Conservation (phyloP, 2,888 invertebrate species). For the Lasioglossum pauxillum region DNA sequence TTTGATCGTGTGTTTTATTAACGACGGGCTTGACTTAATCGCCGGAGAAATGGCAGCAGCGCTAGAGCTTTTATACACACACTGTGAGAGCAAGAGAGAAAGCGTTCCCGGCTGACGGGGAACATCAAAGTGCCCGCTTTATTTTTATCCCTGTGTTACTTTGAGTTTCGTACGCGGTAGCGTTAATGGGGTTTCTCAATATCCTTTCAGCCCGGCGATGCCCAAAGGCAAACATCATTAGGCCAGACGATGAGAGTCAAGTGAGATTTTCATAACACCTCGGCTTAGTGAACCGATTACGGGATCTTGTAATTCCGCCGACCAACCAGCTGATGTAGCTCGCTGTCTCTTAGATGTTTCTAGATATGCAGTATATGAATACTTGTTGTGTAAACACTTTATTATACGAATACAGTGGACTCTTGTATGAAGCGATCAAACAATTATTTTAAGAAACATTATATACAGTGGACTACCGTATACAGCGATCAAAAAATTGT, state of each 20-base stretch:
- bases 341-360: neutral
- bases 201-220: neutral
- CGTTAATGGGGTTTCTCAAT: slow-evolving; percentile 2
- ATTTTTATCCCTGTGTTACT: slow-evolving; percentile 5
- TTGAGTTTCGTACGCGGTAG: neutral
- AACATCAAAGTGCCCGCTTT: neutral
- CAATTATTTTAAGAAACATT: too few species aligned
- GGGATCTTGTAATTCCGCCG: neutral
- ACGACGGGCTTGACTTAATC: neutral
- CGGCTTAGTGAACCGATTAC: neutral
- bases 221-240: slow-evolving; percentile 10
- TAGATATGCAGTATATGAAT: neutral
- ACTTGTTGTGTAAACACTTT: too few species aligned
- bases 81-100: neutral
- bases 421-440: too few species aligned
- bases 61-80: neutral
- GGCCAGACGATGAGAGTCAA: neutral
- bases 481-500: too few species aligned
- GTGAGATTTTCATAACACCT: neutral
- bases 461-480: too few species aligned
- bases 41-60: neutral
- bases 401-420: too few species aligned
- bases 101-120: neutral
- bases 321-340: neutral
- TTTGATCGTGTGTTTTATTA: neutral